Evolutionary conservation across 2,888 invertebrate genomes (phyloP).

Genomic region (Pollenia griseotomentosa): DNA sequence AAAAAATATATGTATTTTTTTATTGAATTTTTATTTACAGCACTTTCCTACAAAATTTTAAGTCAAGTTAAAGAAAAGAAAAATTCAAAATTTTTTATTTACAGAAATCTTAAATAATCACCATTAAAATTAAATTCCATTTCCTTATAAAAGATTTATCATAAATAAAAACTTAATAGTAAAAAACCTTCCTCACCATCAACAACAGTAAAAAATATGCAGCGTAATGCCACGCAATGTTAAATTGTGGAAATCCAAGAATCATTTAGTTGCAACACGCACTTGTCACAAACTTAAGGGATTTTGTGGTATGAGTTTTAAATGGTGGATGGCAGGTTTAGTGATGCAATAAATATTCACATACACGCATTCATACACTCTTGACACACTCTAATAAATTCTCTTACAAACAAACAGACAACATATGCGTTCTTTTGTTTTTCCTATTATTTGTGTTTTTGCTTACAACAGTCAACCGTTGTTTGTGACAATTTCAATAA

Average conservation of each 20-base stretch:
- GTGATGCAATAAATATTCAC: slow-evolving; percentile 51
- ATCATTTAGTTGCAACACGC: slow-evolving; percentile 55
- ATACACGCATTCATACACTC: not conserved
- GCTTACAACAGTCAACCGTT: slow-evolving; percentile 31
- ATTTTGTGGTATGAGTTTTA: slow-evolving; percentile 40
- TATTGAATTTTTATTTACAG: too few species aligned
- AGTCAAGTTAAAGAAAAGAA: too few species aligned
- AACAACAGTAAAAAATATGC: slow-evolving; percentile 8
- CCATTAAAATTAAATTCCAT: not conserved
- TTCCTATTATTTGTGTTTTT: slow-evolving; percentile 6
- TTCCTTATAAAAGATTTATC: slow-evolving; percentile 2
- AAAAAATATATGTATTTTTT: too few species aligned
- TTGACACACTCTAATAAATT: slow-evolving; percentile 52
- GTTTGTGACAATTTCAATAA: slow-evolving; percentile 59
- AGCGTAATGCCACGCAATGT: slow-evolving; percentile 36
- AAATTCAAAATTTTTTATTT: too few species aligned
- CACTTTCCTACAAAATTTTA: too few species aligned
- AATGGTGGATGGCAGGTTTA: slow-evolving; percentile 40
- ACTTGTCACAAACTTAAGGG: slow-evolving; percentile 61
- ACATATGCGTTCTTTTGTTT: not conserved
- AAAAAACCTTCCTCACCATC: slow-evolving; percentile 2
- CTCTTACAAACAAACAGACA: slow-evolving; percentile 32
- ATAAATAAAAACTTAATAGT: slow-evolving; percentile 11
- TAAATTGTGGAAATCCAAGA: slow-evolving; percentile 19
- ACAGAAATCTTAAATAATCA: too few species aligned